Percentiles rank a stretch among this genome's conserved stretches.
These are phyloP conservation scores for Rhagium mordax DNA, from an alignment of 2,888 invertebrate genomes.

Conservation along the genomic window DNA sequence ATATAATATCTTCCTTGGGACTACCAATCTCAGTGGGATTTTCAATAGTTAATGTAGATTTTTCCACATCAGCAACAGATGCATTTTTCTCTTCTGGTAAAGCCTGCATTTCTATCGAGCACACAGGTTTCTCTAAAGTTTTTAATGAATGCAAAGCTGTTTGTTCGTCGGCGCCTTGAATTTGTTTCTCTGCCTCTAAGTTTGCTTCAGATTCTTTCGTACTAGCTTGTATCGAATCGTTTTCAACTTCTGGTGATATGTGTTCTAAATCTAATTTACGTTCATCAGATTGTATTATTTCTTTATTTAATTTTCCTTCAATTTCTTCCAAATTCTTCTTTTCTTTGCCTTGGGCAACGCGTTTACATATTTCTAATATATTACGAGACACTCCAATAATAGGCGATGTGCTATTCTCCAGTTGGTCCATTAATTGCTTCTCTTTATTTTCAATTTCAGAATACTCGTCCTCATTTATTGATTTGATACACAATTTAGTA, in stretches of 20 bases:
- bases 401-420: slow-evolving; percentile 32
- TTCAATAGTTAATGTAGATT: slow-evolving; percentile 60
- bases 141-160: slow-evolving; percentile 56
- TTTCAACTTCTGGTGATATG: neutral
- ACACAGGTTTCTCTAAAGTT: slow-evolving; percentile 56
- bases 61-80: slow-evolving; percentile 62
- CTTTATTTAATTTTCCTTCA: neutral
- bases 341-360: slow-evolving; percentile 37
- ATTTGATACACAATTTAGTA: slow-evolving; percentile 33
- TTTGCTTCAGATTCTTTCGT: slow-evolving; percentile 12
- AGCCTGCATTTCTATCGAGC: slow-evolving; percentile 59
- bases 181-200: neutral
- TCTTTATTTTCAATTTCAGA: slow-evolving; percentile 24
- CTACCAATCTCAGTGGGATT: slow-evolving; percentile 48
- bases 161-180: slow-evolving; percentile 12
- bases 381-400: slow-evolving; percentile 43
- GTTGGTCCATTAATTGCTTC: slow-evolving; percentile 17
- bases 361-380: slow-evolving; percentile 47
- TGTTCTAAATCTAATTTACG: neutral
- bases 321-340: neutral
- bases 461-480: slow-evolving; percentile 35
- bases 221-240: neutral
- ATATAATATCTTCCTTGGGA: slow-evolving; percentile 37
- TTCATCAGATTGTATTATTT: neutral
- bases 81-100: slow-evolving; percentile 56